Evolutionary conservation across 2,797 vertebrate genomes (phyloP).

Genomic region (Trachops cirrhosus): DNA sequence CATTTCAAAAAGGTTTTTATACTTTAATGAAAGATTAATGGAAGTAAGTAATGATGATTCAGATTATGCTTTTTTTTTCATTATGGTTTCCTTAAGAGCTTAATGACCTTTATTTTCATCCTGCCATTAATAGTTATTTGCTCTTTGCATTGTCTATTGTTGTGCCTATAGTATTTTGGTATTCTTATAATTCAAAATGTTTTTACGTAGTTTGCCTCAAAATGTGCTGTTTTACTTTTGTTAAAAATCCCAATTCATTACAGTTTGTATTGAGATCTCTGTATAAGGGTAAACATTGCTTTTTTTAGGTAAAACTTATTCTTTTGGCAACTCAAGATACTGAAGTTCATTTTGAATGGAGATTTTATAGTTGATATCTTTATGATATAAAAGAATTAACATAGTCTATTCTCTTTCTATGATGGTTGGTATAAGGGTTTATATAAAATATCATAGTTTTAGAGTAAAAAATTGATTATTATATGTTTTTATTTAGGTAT

Average conservation of each 20-base stretch:
- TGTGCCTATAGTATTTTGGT: neutral
- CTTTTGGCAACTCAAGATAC: neutral
- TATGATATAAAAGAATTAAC: neutral
- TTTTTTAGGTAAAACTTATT: neutral
- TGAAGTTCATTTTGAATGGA: neutral
- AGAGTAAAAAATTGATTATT: neutral
- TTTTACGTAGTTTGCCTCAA: slow-evolving; percentile 17
- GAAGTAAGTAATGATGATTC: slow-evolving; percentile 29
- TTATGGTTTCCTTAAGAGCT: neutral
- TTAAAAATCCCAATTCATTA: neutral
- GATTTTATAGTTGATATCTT: neutral
- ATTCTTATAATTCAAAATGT: neutral
- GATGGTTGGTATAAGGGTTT: neutral
- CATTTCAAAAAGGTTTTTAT: slow-evolving; percentile 37
- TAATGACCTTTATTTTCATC: slow-evolving; percentile 52
- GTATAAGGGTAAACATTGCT: neutral
- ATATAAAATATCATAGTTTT: neutral
- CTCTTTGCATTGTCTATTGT: neutral
- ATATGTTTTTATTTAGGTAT: neutral
- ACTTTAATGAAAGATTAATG: slow-evolving; percentile 39
- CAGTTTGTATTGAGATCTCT: neutral
- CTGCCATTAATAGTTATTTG: neutral
- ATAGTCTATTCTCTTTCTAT: neutral
- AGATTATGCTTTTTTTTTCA: slow-evolving; percentile 5
- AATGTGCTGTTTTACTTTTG: neutral